Evolutionary conservation across 2,113 vertebrate genomes (phyloP), one percentile per base, ranked within the genome.

Genomic region (Ammodytes dubius): DNA sequence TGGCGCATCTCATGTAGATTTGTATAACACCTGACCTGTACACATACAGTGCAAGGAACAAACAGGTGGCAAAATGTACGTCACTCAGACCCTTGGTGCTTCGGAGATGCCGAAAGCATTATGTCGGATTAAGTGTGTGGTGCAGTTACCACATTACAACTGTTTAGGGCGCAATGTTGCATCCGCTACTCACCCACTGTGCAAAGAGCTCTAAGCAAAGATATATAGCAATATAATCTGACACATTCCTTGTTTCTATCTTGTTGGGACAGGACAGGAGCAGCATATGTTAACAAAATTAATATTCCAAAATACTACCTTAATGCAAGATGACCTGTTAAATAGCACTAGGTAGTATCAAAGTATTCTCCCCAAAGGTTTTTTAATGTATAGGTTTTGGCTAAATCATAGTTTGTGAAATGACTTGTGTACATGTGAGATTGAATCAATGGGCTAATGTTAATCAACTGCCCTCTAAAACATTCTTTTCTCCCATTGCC

Each of bases 401-500:
- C 56, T 17, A 35, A 46, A 49, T 8, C 6, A 0, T 27, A 42
- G 19, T 39, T 68, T 5, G 13, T 74, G 49, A 40, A 12, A 15
- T 19, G 54, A 27, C 52, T 61, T 54, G 60, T 50, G 65, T 46
- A 72, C 69, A 47, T n/a, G 19, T 60, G 39, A 74, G 73, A 49
- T 42, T 45, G 65, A 65, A 85, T 77, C 82, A 82, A 84, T 70
- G 65, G 77, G 35, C 45, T 46, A 17, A 56, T 58, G 80, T 47
- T 82, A 63, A 89, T 57, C 52, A 1, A 54, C 71, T 76, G 8
- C 42, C 70, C 59, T 79, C 66, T 82, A 14, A 13, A 68, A 10
- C 68, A 47, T 61, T 73, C 47, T 58, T 81, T 50, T 70, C 53
- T 64, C 67, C 45, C n/a, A 46, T n/a, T 58, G 9, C 79, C 74